Evolutionary conservation across 2,888 invertebrate species (phyloP), one percentile per base, ranked within the genome.

Genomic region (Taphrorychus bicolor): DNA sequence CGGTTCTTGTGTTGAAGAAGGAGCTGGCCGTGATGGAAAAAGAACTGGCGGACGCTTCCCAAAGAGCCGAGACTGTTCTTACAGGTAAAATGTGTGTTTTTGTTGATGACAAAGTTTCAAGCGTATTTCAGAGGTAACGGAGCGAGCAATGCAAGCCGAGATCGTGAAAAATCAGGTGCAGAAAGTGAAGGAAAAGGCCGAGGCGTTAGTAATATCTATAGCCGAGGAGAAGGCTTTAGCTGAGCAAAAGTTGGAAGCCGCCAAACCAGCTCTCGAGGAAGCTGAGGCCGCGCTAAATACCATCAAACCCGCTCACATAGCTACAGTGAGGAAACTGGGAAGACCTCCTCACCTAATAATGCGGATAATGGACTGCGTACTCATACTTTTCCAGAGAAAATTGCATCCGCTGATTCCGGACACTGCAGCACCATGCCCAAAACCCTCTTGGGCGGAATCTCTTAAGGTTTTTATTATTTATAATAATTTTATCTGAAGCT

Each of bases 341-440:
- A 87, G 97, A 70, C 98, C 98, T 0, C 98, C 98, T 0, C 97
- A 97, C 84, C 85, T 98, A 7, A 98, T 98, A 77, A 94, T 98
- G 97, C 87, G 97, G 70, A 98, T 98, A 74, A 98, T 98, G 98
- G 98, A 98, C 81, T 95, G 95, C 79, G 97, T 97, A 0, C 80
- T 97, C 74, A 92, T 98, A 74, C 83, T 98, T 19, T 98, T 98
- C 80, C 96, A 97, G 84, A 87, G 95, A 70, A 91, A 91, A 81
- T 80, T 97, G 51, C 94, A 96, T 80, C 88, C 93, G 0, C 88
- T 93, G 3, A 89, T 91, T 74, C 86, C 90, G 3, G 98, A 98
- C 79, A 87, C 89, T 0, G 88, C 93, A 23, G 88, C 91, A 0
- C 88, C 91, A 0, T 95, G 94, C 78, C 92, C 95, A 0, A 97